Conservation (phyloP, 2,888 invertebrate genomes). For the Chesias legatella region DNA sequence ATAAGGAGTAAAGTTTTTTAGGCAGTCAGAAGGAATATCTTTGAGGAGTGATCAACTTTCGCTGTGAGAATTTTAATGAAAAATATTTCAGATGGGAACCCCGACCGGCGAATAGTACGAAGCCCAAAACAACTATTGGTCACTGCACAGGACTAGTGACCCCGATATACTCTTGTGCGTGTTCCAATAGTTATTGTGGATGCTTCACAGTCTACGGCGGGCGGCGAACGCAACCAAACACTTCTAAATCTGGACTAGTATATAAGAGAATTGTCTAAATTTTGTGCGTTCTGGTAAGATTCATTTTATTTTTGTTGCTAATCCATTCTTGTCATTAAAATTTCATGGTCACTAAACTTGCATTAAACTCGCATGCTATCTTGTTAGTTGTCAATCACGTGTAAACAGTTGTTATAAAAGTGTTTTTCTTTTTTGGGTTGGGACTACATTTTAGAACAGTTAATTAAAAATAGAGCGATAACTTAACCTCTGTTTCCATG, state of each 20-base stretch:
- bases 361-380: no score
- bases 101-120: constrained; percentile 47
- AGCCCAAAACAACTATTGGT: constrained; percentile 97
- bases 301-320: constrained; percentile 3
- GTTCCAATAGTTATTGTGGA: constrained; percentile 99
- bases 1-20: no score
- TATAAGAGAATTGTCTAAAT: constrained; percentile 8
- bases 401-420: no score
- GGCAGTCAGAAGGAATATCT: no score
- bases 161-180: constrained; percentile 96
- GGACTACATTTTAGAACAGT: no score
- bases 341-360: no score
- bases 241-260: constrained; percentile 13
- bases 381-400: no score
- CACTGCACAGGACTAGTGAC: constrained; percentile 97
- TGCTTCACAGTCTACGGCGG: constrained; percentile 68
- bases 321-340: neutral
- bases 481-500: no score
- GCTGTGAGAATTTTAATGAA: neutral
- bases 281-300: constrained; percentile 16
- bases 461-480: no score
- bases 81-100: constrained; percentile 24
- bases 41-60: no score
- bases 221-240: constrained; percentile 11
- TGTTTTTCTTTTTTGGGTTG: no score